Percentiles rank a stretch among this genome's conserved stretches.
These are phyloP conservation scores for Ochropleura plecta DNA, from an alignment of 2,888 invertebrate genomes.

Conservation along the genomic window DNA sequence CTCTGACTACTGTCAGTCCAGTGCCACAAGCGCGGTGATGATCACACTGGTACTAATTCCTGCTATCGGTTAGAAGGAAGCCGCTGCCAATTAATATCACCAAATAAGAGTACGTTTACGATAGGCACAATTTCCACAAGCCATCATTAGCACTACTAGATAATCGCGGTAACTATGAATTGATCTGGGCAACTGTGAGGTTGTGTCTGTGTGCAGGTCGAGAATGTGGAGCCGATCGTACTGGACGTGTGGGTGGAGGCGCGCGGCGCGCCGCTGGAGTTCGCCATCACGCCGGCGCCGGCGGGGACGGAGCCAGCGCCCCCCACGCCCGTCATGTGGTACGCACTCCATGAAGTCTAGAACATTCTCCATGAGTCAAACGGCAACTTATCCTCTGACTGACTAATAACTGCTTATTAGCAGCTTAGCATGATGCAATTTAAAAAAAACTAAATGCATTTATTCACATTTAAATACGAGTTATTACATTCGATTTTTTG, in stretches of 20 bases:
- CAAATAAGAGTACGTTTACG: neutral
- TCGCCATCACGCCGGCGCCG: constrained; percentile 63
- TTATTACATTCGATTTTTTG: too few relatives aligned
- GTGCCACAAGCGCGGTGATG: too few relatives aligned
- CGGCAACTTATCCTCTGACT: too few relatives aligned
- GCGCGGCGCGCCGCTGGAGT: constrained; percentile 75
- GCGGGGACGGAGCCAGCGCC: neutral
- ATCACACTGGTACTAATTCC: neutral
- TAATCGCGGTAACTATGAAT: neutral
- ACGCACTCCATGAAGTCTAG: neutral
- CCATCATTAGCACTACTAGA: neutral
- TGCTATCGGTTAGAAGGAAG: neutral
- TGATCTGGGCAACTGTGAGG: neutral
- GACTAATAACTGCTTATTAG: neutral
- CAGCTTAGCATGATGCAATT: neutral
- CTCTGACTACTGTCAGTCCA: too few relatives aligned
- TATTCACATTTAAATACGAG: too few relatives aligned
- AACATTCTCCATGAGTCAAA: neutral
- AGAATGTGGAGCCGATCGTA: constrained; percentile 76
- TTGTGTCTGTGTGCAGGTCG: constrained; percentile 59
- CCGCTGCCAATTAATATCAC: neutral
- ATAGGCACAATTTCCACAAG: neutral
- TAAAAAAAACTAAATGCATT: too few relatives aligned
- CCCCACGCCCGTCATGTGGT: constrained; percentile 69
- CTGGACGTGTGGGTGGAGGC: constrained; percentile 82